Evolutionary conservation across 1,140 invertebrate genomes (phyloP).

Genomic region (Papilio glaucus): DNA sequence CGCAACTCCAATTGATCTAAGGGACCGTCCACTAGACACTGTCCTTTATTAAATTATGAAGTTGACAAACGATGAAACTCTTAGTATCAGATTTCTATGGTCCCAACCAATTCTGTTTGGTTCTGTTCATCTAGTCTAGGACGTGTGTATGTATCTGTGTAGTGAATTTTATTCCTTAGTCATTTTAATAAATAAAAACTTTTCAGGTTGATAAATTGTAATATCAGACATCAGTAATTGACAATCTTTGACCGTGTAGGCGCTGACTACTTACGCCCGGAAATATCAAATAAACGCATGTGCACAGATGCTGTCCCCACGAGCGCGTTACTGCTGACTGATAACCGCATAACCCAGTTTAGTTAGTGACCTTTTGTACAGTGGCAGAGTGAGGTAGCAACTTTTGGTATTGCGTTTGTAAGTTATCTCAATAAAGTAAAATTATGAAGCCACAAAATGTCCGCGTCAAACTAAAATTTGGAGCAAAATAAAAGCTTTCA

Average conservation of each 20-base stretch:
- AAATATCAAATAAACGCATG: constrained; percentile 12
- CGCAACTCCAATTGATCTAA: too few species aligned
- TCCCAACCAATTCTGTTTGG: too few species aligned
- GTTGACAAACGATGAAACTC: too few species aligned
- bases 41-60: too few species aligned
- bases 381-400: background rate
- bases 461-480: background rate
- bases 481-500: background rate
- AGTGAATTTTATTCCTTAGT: too few species aligned
- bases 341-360: background rate
- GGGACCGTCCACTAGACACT: too few species aligned
- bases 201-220: background rate
- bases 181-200: too few species aligned
- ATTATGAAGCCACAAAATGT: background rate
- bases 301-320: background rate
- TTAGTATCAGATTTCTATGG: too few species aligned
- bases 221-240: background rate
- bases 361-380: background rate
- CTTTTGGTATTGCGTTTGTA: background rate
- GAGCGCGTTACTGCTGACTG: background rate
- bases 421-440: background rate
- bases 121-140: too few species aligned
- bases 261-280: background rate
- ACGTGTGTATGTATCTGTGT: too few species aligned
- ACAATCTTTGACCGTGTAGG: background rate